Evolutionary conservation across 2,797 vertebrate genomes (phyloP).

Genomic region (Schizopygopsis pylzovi): DNA sequence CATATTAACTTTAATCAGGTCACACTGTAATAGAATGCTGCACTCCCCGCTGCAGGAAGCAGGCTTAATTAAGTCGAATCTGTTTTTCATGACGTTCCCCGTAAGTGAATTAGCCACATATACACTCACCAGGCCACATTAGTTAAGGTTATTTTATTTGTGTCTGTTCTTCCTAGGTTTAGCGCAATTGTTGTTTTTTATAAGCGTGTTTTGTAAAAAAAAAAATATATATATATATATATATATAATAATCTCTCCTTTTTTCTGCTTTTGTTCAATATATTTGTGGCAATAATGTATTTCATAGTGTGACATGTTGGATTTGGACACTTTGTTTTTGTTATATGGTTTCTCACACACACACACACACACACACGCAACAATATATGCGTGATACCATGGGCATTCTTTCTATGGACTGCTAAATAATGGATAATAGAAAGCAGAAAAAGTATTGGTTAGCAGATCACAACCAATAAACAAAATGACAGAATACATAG

Average conservation of each 20-base stretch:
- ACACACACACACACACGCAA: too few species aligned
- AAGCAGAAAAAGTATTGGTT: neutral
- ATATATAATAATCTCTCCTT: neutral
- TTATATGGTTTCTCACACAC: neutral
- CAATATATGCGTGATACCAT: too few species aligned
- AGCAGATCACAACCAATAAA: too few species aligned
- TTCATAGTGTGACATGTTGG: neutral
- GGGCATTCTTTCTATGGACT: neutral
- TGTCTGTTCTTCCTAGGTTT: slow-evolving; percentile 50
- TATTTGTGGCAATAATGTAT: neutral
- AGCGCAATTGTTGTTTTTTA: slow-evolving; percentile 22
- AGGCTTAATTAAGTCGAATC: slow-evolving; percentile 77
- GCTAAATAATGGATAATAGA: neutral
- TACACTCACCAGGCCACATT: slow-evolving; percentile 55
- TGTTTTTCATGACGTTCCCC: slow-evolving; percentile 60
- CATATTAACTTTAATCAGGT: slow-evolving; percentile 79
- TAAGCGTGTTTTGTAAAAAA: neutral
- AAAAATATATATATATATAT: neutral
- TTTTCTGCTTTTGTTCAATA: neutral
- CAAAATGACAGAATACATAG: neutral
- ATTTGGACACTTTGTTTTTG: neutral
- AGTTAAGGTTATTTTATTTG: slow-evolving; percentile 60
- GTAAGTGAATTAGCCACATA: slow-evolving; percentile 61
- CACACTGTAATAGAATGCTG: slow-evolving; percentile 76
- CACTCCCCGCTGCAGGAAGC: slow-evolving; percentile 75